phyloP scores from a whole-genome alignment of 2,113 vertebrate species.

The Odocoileus virginianus region DNA sequence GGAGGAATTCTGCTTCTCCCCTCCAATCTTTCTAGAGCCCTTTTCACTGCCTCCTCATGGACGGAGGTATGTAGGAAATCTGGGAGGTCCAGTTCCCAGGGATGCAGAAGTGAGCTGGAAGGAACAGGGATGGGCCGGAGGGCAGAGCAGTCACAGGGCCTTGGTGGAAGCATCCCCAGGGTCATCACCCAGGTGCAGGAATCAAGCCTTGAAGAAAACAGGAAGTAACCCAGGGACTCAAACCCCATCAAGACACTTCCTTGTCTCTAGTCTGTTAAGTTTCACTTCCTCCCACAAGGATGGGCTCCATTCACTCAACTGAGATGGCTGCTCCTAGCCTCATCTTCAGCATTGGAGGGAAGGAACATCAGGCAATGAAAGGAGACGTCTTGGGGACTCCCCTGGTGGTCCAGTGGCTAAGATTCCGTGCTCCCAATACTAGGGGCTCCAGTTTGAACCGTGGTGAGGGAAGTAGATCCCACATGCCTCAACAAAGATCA shows the following conservation, averaged over 20 bases:
- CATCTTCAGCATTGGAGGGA: fast-evolving
- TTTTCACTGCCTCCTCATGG: fast-evolving
- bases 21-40: fast-evolving
- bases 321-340: fast-evolving
- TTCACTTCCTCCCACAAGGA: fast-evolving
- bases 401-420: background rate
- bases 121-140: background rate
- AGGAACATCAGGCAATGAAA: background rate
- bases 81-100: fast-evolving
- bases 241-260: fast-evolving
- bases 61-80: too few species aligned
- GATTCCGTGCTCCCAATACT: background rate
- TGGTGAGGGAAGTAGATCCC: background rate
- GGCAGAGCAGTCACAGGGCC: too few species aligned
- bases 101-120: background rate
- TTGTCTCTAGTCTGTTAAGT: fast-evolving
- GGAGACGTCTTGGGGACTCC: background rate
- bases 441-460: fast-evolving
- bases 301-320: fast-evolving
- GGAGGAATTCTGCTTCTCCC: fast-evolving
- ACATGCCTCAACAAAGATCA: background rate
- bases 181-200: fast-evolving
- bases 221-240: background rate
- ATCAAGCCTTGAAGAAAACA: background rate
- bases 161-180: background rate